Evolutionary conservation across 2,113 vertebrate species (phyloP), one percentile per base, ranked within the genome.

Genomic region (Syrmaticus mikado): DNA sequence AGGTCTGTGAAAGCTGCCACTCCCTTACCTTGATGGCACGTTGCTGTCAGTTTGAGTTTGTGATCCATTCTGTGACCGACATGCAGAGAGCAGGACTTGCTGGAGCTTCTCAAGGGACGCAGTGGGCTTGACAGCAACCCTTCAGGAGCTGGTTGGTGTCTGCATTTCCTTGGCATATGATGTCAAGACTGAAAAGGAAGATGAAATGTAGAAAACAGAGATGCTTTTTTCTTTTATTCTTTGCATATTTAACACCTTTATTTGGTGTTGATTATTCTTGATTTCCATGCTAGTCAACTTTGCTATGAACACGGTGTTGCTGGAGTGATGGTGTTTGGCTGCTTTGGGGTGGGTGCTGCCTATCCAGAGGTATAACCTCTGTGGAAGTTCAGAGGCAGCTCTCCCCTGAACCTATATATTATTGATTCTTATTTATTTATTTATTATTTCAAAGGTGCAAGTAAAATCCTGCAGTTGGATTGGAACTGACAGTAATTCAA

Each of bases 1-100:
- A 1, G 32, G 53, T 34, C 5, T 45, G 57, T 50, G 64, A 34
- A 18, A 8, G 11, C 64, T n/a, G 30, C n/a, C 1, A 0, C n/a
- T 55, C 38, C 41, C 15, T 62, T 11, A 11, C 8, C 38, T 17
- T 22, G 43, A 7, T 3, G 0, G 11, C 3, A 16, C 0, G 0
- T 3, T 15, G 28, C 4, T 13, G 8, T 6, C 28, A 13, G n/a
- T 22, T 30, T 6, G 0, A 6, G 38, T 38, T 28, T 3, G 12
- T 67, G n/a, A 22, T 48, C 50, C 25, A 7, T n/a, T 36, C 21
- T 4, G 19, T 67, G 36, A 28, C 40, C 22, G 17, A 10, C 0
- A 1, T 3, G 16, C 17, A 13, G n/a, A 40, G 32, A 53, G 25
- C 67, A 55, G 71, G 8, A 7, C 57, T 58, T 0, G 6, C 22